Conservation (phyloP, 1,140 invertebrate species). For the Geopemphigus sp. region DNA sequence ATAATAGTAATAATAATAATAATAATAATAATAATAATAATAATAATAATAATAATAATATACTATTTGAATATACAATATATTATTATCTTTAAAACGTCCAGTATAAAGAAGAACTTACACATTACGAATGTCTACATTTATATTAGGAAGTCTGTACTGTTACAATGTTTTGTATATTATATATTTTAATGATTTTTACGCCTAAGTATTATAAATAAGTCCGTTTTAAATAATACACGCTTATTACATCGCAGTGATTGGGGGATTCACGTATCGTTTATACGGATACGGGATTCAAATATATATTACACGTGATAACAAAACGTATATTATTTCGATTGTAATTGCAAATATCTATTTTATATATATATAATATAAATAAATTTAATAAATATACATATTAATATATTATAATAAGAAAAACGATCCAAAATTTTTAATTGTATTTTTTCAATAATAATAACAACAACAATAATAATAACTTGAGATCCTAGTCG, state of each 20-base stretch:
- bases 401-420: constrained; percentile 1
- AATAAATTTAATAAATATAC: background rate
- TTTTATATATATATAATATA: background rate
- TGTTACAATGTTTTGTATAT: background rate
- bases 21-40: background rate
- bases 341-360: constrained; percentile 18
- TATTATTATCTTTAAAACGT: constrained; percentile 12
- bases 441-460: background rate
- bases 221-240: background rate
- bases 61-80: no score
- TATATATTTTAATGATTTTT: background rate
- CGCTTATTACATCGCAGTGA: no score
- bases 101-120: constrained; percentile 19
- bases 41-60: no score
- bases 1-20: no score
- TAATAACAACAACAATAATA: constrained; percentile 29
- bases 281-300: no score
- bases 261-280: background rate
- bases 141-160: constrained; percentile 4
- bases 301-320: background rate
- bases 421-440: constrained; percentile 29
- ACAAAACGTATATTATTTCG: background rate
- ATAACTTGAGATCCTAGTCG: constrained; percentile 40
- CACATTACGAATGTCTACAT: background rate
- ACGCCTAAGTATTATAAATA: background rate